A percentile compares a stretch with the other conserved stretches of the same genome.
Evolutionary conservation across 92 coral and sea anemone species (phyloP).

Genomic region (Meandrina meandrites): DNA sequence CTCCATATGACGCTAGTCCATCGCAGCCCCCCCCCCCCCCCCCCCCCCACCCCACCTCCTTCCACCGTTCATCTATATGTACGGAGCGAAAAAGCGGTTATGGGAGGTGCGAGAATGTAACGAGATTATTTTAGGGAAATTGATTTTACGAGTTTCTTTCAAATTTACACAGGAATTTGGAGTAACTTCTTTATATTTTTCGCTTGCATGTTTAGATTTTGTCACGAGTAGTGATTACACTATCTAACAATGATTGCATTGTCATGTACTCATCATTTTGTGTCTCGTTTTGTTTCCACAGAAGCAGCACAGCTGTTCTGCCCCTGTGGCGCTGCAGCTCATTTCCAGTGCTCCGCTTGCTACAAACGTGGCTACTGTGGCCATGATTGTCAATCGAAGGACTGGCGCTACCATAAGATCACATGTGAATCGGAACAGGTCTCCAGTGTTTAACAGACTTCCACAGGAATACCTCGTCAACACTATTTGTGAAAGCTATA

Average conservation of each 20-base stretch:
- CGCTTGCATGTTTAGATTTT: too few species aligned
- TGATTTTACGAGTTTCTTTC: too few species aligned
- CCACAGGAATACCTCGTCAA: not conserved
- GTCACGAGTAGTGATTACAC: too few species aligned
- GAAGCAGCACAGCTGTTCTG: conserved; percentile 63
- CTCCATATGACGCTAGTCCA: not conserved
- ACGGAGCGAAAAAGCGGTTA: not conserved
- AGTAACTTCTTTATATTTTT: too few species aligned
- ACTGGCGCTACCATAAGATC: conserved; percentile 67
- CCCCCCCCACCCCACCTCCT: too few species aligned
- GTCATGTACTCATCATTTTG: too few species aligned
- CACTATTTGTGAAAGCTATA: not conserved
- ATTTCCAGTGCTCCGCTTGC: conserved; percentile 77
- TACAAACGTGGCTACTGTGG: conserved; percentile 77
- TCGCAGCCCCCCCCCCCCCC: too few species aligned
- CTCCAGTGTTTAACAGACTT: conserved; percentile 22
- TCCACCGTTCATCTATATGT: too few species aligned
- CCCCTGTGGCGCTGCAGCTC: conserved; percentile 63
- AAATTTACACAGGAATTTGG: not conserved
- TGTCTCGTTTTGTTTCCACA: not conserved
- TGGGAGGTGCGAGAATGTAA: not conserved
- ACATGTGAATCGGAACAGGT: conserved; percentile 19
- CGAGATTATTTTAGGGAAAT: too few species aligned
- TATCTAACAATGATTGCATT: too few species aligned
- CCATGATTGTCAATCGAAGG: conserved; percentile 72